Percentiles rank a stretch among this genome's conserved stretches.
These are phyloP conservation scores for Loriculus beryllinus DNA, from an alignment of 2,797 vertebrate genomes.

Conservation along the genomic window DNA sequence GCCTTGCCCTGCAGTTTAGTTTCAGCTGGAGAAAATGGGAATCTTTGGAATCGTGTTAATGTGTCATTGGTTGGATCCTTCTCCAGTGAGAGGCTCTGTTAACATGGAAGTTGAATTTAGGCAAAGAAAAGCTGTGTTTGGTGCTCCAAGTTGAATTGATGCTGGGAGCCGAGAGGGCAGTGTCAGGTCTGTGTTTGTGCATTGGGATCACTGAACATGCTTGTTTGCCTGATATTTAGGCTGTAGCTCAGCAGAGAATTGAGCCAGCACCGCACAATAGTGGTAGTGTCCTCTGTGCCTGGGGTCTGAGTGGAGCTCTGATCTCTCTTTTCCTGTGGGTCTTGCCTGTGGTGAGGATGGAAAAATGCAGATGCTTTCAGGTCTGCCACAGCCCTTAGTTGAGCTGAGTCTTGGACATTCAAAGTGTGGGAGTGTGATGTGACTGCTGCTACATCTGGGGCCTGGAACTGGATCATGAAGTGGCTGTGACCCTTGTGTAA, in stretches of 20 bases:
- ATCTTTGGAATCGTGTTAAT: not conserved
- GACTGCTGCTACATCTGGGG: not conserved
- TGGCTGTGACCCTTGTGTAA: not conserved
- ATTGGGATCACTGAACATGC: not conserved
- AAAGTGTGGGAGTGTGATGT: not conserved
- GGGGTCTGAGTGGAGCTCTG: not conserved
- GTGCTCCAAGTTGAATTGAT: not conserved
- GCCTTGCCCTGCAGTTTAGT: not conserved
- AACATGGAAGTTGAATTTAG: accelerated
- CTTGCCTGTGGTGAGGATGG: not conserved
- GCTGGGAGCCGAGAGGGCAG: accelerated
- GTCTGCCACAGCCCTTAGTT: not conserved
- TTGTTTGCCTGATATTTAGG: not conserved
- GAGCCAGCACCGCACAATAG: not conserved
- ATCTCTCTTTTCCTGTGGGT: not conserved
- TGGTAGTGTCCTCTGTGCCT: not conserved
- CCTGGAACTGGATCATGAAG: not conserved
- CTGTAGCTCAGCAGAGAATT: not conserved
- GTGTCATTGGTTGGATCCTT: accelerated
- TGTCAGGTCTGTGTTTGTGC: not conserved
- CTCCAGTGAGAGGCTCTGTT: not conserved
- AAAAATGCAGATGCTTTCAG: not conserved
- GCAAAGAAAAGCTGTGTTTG: not conserved
- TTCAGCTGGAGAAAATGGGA: not conserved
- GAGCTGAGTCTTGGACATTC: not conserved